Evolutionary conservation across 2,113 vertebrate genomes (phyloP), one percentile per base, ranked within the genome.

Genomic region (Nyctibius bracteatus): DNA sequence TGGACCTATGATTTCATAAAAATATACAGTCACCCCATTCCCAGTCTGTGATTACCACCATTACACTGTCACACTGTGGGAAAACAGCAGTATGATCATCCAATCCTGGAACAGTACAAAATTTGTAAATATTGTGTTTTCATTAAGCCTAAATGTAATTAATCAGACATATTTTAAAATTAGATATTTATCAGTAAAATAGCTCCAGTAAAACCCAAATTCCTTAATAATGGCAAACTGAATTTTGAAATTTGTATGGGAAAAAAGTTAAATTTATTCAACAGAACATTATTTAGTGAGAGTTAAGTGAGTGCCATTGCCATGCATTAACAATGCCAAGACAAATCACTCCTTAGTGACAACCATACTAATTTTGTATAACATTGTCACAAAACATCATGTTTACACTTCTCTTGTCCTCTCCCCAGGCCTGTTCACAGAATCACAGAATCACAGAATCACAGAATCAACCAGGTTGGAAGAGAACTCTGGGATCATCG

Each of bases 311-410:
- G 18, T 61, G 27, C 5, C 21, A 25, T 19, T 68, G 20, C 22
- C 28, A 27, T 33, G 9, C 52, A 30, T 25, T 72, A 49, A 75
- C 71, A 67, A 88, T 6, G 8, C 21, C 35, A 75, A 63, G 37
- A 70, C 22, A 54, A 46, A 66, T 37, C 11, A 70, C 43, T 74
- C 12, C 13, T 63, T 28, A 62, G 17, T 58, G 55, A 73, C 46
- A 83, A 46, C 6, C 2, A 3, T 11, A 51, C 30, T 41, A 0
- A 30, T 86, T 77, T 86, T 24, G 39, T 43, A 78, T 94, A 83
- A 33, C 25, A 81, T 2, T 0, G 0, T 54, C 43, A 90, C n/a
- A 86, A 90, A 88, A 30, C 1, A 39, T 7, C 4, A 3, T 6
- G 2, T 43, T 92, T 81, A 35, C 71, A 43, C 9, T 41, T 67